Conservation (phyloP, 1,140 invertebrate genomes). For the Pseudomyrmex sp. region DNA sequence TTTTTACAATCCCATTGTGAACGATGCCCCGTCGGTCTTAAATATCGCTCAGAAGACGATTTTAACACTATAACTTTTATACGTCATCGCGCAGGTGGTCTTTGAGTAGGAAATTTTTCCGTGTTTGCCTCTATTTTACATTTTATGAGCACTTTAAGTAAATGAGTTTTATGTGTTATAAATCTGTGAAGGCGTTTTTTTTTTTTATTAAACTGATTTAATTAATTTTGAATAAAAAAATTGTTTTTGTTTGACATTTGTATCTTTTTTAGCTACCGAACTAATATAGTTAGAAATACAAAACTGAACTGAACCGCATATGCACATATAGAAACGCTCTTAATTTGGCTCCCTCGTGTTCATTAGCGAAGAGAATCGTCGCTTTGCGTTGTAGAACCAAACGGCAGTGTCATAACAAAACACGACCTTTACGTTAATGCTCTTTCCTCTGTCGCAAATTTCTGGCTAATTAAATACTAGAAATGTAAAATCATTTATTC, state of each 20-base stretch:
- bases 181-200: not conserved
- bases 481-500: not conserved
- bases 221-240: not conserved
- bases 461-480: constrained; percentile 14
- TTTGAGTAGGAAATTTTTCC: not conserved
- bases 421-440: constrained; percentile 9
- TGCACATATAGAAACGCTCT: constrained; percentile 3
- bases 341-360: constrained; percentile 38
- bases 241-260: not conserved
- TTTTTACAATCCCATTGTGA: constrained; percentile 51
- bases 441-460: constrained; percentile 31
- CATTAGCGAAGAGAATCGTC: constrained; percentile 10
- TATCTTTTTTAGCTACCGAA: not conserved
- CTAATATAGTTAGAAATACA: not conserved
- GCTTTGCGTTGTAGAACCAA: constrained; percentile 17
- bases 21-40: not conserved
- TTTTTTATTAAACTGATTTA: too few species aligned
- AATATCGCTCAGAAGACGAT: not conserved
- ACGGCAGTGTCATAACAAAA: constrained; percentile 27
- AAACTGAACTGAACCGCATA: not conserved
- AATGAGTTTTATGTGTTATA: not conserved
- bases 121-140: not conserved
- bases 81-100: not conserved
- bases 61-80: constrained; percentile 9
- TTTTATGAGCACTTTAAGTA: not conserved